Evolutionary conservation across 2,113 vertebrate genomes (phyloP), one percentile per base, ranked within the genome.

Genomic region (Fulica atra): DNA sequence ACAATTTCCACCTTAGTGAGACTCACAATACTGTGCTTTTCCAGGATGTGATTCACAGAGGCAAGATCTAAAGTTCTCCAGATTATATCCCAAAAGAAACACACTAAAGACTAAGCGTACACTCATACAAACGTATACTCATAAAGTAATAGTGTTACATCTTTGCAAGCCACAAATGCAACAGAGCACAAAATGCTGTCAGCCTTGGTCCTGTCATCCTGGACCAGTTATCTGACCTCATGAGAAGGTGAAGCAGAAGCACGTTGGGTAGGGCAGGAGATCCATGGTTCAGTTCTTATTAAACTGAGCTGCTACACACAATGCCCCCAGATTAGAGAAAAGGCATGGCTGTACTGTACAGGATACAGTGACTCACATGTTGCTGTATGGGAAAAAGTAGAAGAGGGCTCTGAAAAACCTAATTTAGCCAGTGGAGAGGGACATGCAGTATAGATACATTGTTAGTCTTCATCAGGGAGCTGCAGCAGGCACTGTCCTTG

Each of bases 171-270:
- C 48, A 53, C 69, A 33, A 40, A 81, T 10, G 46, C 9, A 64
- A 78, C 18, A 40, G 35, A 40, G 28, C 19, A 92, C 29, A 73
- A 66, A 69, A 46, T 10, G 17, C 31, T 56, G 24, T 24, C 65
- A 77, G 60, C n/a, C 26, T 74, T 76, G 26, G 31, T 71, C 48
- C 44, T 69, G 35, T n/a, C 44, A 35, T 73, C 96, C 42, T 87
- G 74, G 92, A 66, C 57, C 86, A 83, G 89, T 57, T 79, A 63
- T 19, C 50, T 94, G 91, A 95, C 87, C 61, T 84, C 2, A 0
- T 68, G 82, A 90, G 54, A 96, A 93, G 73, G 42, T 86, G 80
- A 86, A 84, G 48, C 50, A 92, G 64, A 93, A 96, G 64, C 29
- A 79, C 35, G n/a, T 65, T 50, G 42, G 81, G 64, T 19, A 93